A percentile compares a stretch with the other conserved stretches of the same genome.
Evolutionary conservation across 1,140 invertebrate genomes (phyloP).

Genomic region (Druon quercuslanigerum): DNA sequence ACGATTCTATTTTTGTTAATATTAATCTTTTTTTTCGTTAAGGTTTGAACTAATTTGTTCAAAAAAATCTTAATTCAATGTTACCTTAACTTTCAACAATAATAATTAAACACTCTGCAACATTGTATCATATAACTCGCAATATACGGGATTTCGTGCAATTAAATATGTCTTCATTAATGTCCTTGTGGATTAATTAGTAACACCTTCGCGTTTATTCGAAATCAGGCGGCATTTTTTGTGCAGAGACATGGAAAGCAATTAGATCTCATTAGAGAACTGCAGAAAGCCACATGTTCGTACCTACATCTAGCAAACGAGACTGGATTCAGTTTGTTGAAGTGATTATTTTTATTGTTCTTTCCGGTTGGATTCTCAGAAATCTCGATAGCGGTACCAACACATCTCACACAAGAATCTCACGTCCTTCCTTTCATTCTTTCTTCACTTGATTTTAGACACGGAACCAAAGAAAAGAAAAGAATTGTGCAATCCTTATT

Average conservation of each 20-base stretch:
- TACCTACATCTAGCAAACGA: conserved; percentile 47
- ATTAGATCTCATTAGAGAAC: conserved; percentile 71
- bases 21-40: too few species aligned
- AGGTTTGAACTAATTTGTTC: too few species aligned
- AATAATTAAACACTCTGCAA: too few species aligned
- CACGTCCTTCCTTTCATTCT: conserved; percentile 44
- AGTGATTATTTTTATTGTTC: conserved; percentile 75
- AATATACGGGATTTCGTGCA: neutral
- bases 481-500: conserved; percentile 4
- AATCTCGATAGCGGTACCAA: conserved; percentile 69
- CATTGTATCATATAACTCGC: too few species aligned
- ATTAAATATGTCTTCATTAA: conserved; percentile 8
- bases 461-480: conserved; percentile 9
- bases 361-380: conserved; percentile 73
- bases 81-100: too few species aligned
- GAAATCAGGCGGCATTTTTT: conserved; percentile 59
- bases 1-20: too few species aligned
- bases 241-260: conserved; percentile 71
- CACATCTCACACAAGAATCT: conserved; percentile 66
- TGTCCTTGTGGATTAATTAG: conserved; percentile 8
- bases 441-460: conserved; percentile 42
- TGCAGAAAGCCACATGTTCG: conserved; percentile 46
- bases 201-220: conserved; percentile 21
- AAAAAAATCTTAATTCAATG: too few species aligned
- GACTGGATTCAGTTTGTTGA: conserved; percentile 70